phyloP scores from a whole-genome alignment of 1,140 invertebrate genomes.

The Danaus melanippus region DNA sequence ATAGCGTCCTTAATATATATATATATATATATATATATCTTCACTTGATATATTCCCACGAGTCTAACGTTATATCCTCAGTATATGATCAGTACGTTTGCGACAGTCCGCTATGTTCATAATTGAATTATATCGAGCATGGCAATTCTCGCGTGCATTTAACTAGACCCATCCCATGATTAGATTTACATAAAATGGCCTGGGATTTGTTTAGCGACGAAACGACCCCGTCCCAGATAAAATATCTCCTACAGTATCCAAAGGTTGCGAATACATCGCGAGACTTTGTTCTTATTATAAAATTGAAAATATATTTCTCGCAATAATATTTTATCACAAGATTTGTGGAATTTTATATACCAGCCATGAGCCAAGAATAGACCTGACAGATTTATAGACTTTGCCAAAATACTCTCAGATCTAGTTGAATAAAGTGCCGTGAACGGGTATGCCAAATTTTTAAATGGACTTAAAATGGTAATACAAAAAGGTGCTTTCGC shows the following conservation, averaged over 20 bases:
- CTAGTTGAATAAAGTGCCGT: slow-evolving; percentile 10
- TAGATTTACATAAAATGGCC: slow-evolving; percentile 45
- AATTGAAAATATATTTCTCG: too few species aligned
- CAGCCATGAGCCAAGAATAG: slow-evolving; percentile 13
- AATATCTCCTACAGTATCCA: slow-evolving; percentile 1
- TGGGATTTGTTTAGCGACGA: slow-evolving; percentile 42
- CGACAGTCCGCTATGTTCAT: slow-evolving; percentile 41
- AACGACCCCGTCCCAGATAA: slow-evolving; percentile 31
- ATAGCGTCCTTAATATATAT: too few species aligned
- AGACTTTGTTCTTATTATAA: too few species aligned
- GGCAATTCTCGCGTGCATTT: slow-evolving; percentile 65
- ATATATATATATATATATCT: too few species aligned
- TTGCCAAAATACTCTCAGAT: slow-evolving; percentile 8
- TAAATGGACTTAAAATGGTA: too few species aligned
- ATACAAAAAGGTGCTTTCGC: too few species aligned
- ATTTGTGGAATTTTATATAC: slow-evolving; percentile 12
- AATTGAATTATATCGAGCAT: slow-evolving; percentile 64
- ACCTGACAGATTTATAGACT: slow-evolving; percentile 9
- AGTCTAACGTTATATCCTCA: slow-evolving; percentile 15
- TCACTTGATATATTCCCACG: slow-evolving; percentile 16
- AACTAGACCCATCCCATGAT: slow-evolving; percentile 48
- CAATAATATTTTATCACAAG: too few species aligned
- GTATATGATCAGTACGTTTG: slow-evolving; percentile 32
- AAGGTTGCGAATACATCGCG: not conserved
- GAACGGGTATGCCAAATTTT: slow-evolving; percentile 13